Evolutionary conservation across 2,113 vertebrate species (phyloP), one percentile per base, ranked within the genome.

Genomic region (Clinocottus analis): DNA sequence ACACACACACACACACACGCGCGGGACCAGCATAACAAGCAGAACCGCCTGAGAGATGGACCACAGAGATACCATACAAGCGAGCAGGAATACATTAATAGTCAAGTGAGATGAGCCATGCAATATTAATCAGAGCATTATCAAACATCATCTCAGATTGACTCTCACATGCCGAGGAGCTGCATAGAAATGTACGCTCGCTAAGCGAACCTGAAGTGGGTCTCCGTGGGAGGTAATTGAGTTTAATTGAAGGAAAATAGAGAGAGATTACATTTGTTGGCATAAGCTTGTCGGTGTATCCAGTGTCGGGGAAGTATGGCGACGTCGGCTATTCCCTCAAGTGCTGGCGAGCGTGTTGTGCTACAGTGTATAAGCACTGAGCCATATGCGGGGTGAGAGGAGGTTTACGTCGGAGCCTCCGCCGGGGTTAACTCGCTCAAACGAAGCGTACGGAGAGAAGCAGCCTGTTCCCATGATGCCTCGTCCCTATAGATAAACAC

Each of bases 81-180:
- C 39, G 10, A 65, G 80, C 67, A 79, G 77, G 83, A 89, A 90
- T 83, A 85, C 84, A 92, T 92, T 91, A 90, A 90, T 82, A 90
- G 84, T 82, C 68, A 69, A 92, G 86, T 81, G 83, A 83, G 89
- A 90, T 66, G 87, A 87, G 59, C 49, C 83, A 87, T 91, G 86
- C 87, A 92, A 92, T 90, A 91, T 90, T 92, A 92, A 92, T 89
- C 86, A 89, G 74, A 82, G 86, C 79, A 82, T 90, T 89, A 92
- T 88, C 87, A 90, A 82, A 92, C 85, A 87, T 89, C 75, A 81
- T 84, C 87, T 83, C 76, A 74, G 75, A 86, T 84, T 72, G 78
- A 84, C 72, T 87, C 90, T 47, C 60, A 55, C 75, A 77, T 65
- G 79, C 63, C 33, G 62, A 75, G 73, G 47, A 82, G 75, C 77